Base-by-base conservation (phyloP, 2,113 vertebrate species). In the Platycercus adscitus region DNA sequence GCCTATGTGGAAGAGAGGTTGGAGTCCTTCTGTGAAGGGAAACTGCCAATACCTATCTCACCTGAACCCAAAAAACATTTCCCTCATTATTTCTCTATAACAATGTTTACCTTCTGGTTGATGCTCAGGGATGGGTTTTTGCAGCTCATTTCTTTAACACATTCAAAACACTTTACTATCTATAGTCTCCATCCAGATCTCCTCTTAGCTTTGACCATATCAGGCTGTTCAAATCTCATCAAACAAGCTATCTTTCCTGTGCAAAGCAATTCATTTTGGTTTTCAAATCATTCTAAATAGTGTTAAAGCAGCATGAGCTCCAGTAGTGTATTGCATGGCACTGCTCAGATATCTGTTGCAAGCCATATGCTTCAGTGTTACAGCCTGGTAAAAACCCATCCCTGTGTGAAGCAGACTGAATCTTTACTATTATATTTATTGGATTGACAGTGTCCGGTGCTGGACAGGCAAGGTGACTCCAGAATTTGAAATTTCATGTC, bases 1-100 rank as follows among this genome's bases (percentile, higher is more conserved):
- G 7, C 7, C 2, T 2, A 7, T 6, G 1, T 4, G 4, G 3
- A 20, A 25, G 39, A n/a, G 23, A 19, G 28, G 10, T n/a, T 1
- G 1, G 46, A 61, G 39, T 43, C 21, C 23, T 46, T 29, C 76
- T 41, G 26, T 7, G 7, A 52, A 26, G 23, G 7, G 28, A 5
- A 65, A 7, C 52, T 60, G 52, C 17, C 1, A 2, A 13, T 3
- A n/a, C 23, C 3, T 13, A 16, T 19, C 28, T 11, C 17, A 31
- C 12, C 4, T 3, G 39, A 35, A 46, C 7, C 18, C 29, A 41
- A n/a, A 29, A 68, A 35, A 25, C n/a, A 18, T 29, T 28, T 19
- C 70, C 46, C 24, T 47, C 13, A 1, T 25, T 25, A 31, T 49
- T 83, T 61, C n/a, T 28, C 79, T 31, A 6, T 39, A 17, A 14